Conservation (phyloP, 53 echinoderm and acorn worm species). For the Luidia sarsii region DNA sequence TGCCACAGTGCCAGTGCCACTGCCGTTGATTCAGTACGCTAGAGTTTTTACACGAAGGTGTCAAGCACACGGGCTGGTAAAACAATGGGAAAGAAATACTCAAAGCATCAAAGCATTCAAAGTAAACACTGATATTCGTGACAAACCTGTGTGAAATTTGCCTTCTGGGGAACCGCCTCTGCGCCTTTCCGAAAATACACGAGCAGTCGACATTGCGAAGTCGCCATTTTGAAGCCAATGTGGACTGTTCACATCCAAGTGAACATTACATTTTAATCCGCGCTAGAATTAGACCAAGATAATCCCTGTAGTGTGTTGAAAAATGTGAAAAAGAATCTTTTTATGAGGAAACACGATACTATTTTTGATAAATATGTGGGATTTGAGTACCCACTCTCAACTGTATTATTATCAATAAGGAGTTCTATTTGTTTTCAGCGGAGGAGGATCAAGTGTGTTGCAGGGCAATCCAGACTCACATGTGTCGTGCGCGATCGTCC, state of each 20-base stretch:
- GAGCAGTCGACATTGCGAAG: slow-evolving; percentile 41
- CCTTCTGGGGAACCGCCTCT: slow-evolving; percentile 27
- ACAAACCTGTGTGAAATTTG: slow-evolving; percentile 53
- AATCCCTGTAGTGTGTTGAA: no score
- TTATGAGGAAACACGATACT: no score
- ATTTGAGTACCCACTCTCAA: no score
- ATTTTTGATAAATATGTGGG: no score
- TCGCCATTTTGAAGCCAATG: slow-evolving; percentile 27
- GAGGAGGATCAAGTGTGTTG: background rate
- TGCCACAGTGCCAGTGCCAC: no score
- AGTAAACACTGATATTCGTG: background rate
- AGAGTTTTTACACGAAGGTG: no score
- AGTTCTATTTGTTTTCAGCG: no score
- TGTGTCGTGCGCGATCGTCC: background rate
- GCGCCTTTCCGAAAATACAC: slow-evolving; percentile 41
- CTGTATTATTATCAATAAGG: no score
- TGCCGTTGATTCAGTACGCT: no score
- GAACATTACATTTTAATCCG: background rate
- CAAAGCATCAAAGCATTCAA: background rate
- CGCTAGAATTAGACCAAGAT: background rate
- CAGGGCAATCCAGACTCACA: background rate
- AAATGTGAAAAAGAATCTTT: no score
- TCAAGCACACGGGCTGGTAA: no score
- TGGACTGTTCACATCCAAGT: slow-evolving; percentile 1
- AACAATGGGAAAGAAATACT: background rate